Percentiles rank a stretch among this genome's conserved stretches.
phyloP scores from a whole-genome alignment of 2,888 invertebrate species.

The Tetranychus truncatus region DNA sequence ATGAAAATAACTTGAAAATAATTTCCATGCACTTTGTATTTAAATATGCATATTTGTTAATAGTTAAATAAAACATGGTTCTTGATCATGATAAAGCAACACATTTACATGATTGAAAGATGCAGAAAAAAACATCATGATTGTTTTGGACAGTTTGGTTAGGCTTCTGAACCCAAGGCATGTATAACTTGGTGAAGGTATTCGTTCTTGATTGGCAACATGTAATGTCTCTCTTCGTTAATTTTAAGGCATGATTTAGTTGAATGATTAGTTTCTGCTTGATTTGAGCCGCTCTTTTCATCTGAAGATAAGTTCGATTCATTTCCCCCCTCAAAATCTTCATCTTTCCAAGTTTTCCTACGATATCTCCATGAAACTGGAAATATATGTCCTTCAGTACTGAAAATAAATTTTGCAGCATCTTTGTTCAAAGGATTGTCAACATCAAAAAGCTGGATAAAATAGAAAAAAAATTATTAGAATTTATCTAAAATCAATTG shows the following conservation, averaged over 20 bases:
- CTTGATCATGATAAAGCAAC: too few species aligned
- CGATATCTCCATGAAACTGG: constrained; percentile 33
- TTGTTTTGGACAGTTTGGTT: too few species aligned
- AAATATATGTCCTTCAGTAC: constrained; percentile 44
- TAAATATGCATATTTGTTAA: too few species aligned
- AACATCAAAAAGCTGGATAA: constrained; percentile 42
- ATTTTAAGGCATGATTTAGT: constrained; percentile 26
- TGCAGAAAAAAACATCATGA: too few species aligned
- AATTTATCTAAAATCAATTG: constrained; percentile 10
- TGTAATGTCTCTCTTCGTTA: constrained; percentile 27
- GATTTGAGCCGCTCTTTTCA: not conserved
- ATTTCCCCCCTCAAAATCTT: not conserved
- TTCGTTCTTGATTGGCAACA: constrained; percentile 28
- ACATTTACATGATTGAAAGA: too few species aligned
- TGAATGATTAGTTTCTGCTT: not conserved
- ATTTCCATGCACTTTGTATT: too few species aligned
- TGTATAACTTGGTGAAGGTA: constrained; percentile 28
- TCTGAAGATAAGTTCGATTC: constrained; percentile 7
- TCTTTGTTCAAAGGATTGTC: constrained; percentile 42
- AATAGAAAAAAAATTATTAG: not conserved
- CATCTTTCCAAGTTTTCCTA: constrained; percentile 23
- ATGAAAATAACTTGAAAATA: too few species aligned
- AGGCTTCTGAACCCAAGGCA: constrained; percentile 22
- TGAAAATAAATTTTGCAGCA: constrained; percentile 39
- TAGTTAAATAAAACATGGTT: too few species aligned